Percentiles rank a stretch among this genome's conserved stretches.
Evolutionary conservation across 2,113 vertebrate species (phyloP).

Genomic region (Anguilla japonica): DNA sequence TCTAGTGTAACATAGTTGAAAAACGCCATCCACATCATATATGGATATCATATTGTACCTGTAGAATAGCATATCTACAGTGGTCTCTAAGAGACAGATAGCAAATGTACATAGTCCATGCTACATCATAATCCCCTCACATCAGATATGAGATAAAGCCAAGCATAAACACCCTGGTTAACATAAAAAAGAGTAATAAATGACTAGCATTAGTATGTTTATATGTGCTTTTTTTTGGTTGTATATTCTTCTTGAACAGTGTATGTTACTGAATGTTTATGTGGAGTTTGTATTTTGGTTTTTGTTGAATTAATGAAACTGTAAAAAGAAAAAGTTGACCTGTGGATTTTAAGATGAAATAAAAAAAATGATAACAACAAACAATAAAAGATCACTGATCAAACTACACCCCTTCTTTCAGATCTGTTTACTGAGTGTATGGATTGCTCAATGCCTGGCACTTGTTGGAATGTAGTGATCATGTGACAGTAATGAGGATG

Average conservation of each 20-base stretch:
- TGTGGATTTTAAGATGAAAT: conserved; percentile 60
- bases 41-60: conserved; percentile 33
- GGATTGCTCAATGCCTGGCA: neutral
- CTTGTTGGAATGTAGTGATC: neutral
- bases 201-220: conserved; percentile 55
- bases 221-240: conserved; percentile 55
- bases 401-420: conserved; percentile 17
- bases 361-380: conserved; percentile 41
- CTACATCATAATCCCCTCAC: conserved; percentile 31
- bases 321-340: conserved; percentile 55
- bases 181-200: conserved; percentile 55
- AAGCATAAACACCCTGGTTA: conserved; percentile 53
- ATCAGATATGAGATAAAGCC: conserved; percentile 43
- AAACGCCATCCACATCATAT: conserved; percentile 37
- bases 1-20: conserved; percentile 38
- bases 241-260: conserved; percentile 57
- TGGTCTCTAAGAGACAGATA: conserved; percentile 66
- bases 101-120: conserved; percentile 61
- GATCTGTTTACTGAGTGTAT: neutral
- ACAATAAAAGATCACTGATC: conserved; percentile 49
- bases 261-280: conserved; percentile 62
- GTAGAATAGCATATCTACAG: conserved; percentile 51
- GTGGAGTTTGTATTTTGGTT: conserved; percentile 72
- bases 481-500: neutral
- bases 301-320: conserved; percentile 74